Base-by-base conservation (phyloP, 2,888 invertebrate genomes). In the Brenthis daphne region DNA sequence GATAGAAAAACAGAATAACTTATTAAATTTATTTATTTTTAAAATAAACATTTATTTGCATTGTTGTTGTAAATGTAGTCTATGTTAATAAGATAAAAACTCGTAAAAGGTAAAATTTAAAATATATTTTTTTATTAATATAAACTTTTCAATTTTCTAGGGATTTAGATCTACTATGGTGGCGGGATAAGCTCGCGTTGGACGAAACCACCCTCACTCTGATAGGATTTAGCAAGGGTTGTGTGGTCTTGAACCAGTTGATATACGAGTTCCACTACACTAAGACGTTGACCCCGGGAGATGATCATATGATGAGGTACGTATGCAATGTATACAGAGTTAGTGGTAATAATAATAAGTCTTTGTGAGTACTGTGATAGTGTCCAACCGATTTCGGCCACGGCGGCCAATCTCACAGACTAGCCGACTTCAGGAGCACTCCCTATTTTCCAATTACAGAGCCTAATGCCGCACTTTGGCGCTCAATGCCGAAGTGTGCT, bases 141-240 rank as follows among this genome's bases (percentile, higher is more conserved):
- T 20, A 8, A 12, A 2, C 20, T 55, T 37, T 33, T 64, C 33
- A 20, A 55, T 11, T 33, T 51, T 67, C 0, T 72, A 83, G 83
- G 37, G 82, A 77, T 16, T 13, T 63, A 0, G 90, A 93, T 75
- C 89, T 88, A 0, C 83, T 94, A 16, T 94, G 95, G 94, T 95
- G 95, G 95, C 87, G 93, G 0, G 93, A 94, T 60, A 86, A 87
- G 68, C 83, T 94, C 20, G 87, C 93, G 48, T 83, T 96, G 79
- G 94, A 95, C 79, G 93, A 94, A 80, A 89, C 93, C 5, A 88
- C 93, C 73, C 87, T 96, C 70, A 94, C 94, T 57, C 85, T 97
- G 74, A 94, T 97, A 70, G 98, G 97, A 2, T 98, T 98, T 88
- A 98, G 98, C 89, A 98, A 98, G 93, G 98, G 98, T 69, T 98